Evolutionary conservation across 2,797 vertebrate species (phyloP).

Genomic region (Lagocephalus sceleratus): DNA sequence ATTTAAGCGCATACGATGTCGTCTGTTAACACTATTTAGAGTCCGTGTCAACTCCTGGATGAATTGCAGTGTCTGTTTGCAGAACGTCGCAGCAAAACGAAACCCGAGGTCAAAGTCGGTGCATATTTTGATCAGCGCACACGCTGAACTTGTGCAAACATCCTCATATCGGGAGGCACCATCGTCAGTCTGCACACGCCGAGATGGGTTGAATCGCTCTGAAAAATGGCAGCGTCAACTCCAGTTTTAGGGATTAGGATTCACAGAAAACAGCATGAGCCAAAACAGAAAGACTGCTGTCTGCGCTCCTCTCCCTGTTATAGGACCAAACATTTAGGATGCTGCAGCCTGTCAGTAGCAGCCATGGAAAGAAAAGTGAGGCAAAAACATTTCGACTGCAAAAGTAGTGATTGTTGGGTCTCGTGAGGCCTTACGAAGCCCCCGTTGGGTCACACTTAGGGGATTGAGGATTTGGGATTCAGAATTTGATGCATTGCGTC

Average conservation of each 20-base stretch:
- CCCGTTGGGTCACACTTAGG: too few relatives aligned
- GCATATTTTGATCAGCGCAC: constrained; percentile 21
- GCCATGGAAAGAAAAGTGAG: not conserved
- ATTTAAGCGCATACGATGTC: constrained; percentile 28
- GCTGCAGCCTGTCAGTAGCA: constrained; percentile 4
- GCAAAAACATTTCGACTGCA: not conserved
- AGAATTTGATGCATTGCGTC: too few relatives aligned
- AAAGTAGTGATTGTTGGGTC: not conserved
- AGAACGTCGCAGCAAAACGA: constrained; percentile 37
- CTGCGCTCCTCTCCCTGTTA: constrained; percentile 5
- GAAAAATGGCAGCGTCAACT: constrained; percentile 1
- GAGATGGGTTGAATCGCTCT: constrained; percentile 1
- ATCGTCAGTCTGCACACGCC: constrained; percentile 1
- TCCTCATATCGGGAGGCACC: constrained; percentile 6
- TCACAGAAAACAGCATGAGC: constrained; percentile 6
- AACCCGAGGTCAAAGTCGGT: constrained; percentile 21
- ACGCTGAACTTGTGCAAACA: constrained; percentile 30
- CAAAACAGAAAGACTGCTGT: constrained; percentile 14
- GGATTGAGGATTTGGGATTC: too few relatives aligned
- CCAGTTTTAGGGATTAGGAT: not conserved
- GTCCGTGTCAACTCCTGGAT: constrained; percentile 13
- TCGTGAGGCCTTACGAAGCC: too few relatives aligned
- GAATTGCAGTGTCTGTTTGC: constrained; percentile 21
- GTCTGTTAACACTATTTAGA: constrained; percentile 24
- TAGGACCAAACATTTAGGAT: constrained; percentile 30